Conservation (phyloP, 2,797 vertebrate species). For the Macropus fuliginosus region DNA sequence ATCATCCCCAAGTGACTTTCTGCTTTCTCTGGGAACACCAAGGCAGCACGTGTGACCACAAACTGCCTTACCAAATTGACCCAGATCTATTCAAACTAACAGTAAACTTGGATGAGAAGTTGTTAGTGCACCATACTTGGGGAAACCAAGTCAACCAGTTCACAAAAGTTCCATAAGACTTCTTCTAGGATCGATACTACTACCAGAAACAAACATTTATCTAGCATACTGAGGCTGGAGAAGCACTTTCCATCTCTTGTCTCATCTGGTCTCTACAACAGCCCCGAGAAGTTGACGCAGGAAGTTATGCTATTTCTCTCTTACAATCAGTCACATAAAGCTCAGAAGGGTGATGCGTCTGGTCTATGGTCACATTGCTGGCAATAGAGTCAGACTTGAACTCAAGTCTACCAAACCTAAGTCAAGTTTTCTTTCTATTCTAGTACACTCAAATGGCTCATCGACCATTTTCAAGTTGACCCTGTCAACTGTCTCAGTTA, state of each 20-base stretch:
- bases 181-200: background rate
- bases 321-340: background rate
- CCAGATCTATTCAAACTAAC: background rate
- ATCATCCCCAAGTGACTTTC: background rate
- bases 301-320: background rate
- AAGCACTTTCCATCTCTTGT: background rate
- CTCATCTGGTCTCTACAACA: background rate
- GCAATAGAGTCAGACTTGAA: background rate
- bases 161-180: background rate
- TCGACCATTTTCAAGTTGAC: background rate
- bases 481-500: background rate
- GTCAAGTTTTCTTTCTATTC: background rate
- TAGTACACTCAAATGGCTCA: background rate
- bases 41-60: background rate
- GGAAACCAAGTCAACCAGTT: background rate
- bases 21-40: background rate
- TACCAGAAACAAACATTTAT: background rate
- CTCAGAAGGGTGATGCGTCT: background rate
- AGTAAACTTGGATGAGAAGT: background rate
- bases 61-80: background rate
- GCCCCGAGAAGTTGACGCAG: accelerated
- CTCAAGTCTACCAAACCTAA: background rate
- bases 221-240: background rate
- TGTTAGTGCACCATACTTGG: background rate
- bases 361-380: background rate